Evolutionary conservation across 2,888 invertebrate genomes (phyloP), one percentile per base, ranked within the genome.

Genomic region (Cantharis nigra): DNA sequence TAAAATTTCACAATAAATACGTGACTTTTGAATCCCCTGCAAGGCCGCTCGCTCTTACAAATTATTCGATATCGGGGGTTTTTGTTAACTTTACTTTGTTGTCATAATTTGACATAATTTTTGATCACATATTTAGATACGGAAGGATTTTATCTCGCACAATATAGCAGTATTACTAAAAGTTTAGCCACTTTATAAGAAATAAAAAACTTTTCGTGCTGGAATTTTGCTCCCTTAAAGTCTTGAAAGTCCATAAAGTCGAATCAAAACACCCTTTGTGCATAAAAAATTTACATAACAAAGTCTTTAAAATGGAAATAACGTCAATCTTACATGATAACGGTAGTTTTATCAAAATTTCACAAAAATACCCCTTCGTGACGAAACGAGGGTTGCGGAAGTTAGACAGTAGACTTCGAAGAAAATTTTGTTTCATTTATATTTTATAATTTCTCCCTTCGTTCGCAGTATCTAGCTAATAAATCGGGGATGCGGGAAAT

Each of bases 1-100:
- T 77, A 74, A 74, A 49, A 26, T 72, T 74, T 71, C 67, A 71
- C 71, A 74, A 77, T 74, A 71, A 71, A 74, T 73, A 74, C 67
- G 73, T 70, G 71, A 77, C 77, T 70, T 77, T 74, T 74, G 70
- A 70, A 71, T 70, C 70, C 70, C 75, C 75, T n/a, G 7, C 7
- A n/a, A n/a, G n/a, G 49, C 49, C 2, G 49, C 7, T 26, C 9
- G 26, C 13, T 13, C 69, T 26, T 69, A 14, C 74, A 69, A 63
- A 69, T 23, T 74, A 63, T 74, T 63, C 69, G 69, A 74, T 72
- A 49, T 72, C 23, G 33, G 65, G 72, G 72, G 23, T 72, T 72
- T 67, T 67, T 69, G 62, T 71, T 65, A 69, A 69, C 23, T 23
- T 14, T 28, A 69, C 14, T 20, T 14, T 16, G 23, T 28, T 28